phyloP scores from a whole-genome alignment of 2,888 invertebrate species.

The Catocala sponsa region DNA sequence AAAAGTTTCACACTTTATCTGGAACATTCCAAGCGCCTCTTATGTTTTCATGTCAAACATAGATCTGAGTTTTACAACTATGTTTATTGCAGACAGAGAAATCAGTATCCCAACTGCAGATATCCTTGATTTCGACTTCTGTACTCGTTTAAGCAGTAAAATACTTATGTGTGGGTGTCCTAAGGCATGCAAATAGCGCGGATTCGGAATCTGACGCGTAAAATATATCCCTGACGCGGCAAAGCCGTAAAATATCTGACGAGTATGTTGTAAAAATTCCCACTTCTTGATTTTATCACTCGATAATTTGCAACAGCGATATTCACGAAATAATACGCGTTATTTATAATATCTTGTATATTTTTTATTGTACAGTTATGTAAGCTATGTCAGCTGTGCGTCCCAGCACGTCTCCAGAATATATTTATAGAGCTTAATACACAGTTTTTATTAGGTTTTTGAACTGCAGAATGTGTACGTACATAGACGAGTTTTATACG shows the following conservation, averaged over 20 bases:
- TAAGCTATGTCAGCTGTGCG: too few species aligned
- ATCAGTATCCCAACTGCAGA: slow-evolving; percentile 1
- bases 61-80: neutral
- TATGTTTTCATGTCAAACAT: too few species aligned
- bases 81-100: neutral
- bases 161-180: neutral
- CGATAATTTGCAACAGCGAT: slow-evolving; percentile 30
- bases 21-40: too few species aligned
- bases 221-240: slow-evolving; percentile 70
- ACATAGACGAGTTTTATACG: too few species aligned
- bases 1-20: too few species aligned
- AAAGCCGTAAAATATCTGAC: slow-evolving; percentile 59
- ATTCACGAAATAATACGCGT: slow-evolving; percentile 3
- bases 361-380: neutral
- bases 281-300: slow-evolving; percentile 35
- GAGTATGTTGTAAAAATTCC: slow-evolving; percentile 44
- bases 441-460: neutral
- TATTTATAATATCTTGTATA: slow-evolving; percentile 2
- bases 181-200: slow-evolving; percentile 35
- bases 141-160: slow-evolving; percentile 12
- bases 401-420: neutral
- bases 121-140: slow-evolving; percentile 14
- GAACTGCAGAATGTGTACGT: neutral
- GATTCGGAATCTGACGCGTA: slow-evolving; percentile 51
- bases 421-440: neutral